Evolutionary conservation across 2,797 vertebrate species (phyloP).

Genomic region (Pantherophis alleghaniensis): DNA sequence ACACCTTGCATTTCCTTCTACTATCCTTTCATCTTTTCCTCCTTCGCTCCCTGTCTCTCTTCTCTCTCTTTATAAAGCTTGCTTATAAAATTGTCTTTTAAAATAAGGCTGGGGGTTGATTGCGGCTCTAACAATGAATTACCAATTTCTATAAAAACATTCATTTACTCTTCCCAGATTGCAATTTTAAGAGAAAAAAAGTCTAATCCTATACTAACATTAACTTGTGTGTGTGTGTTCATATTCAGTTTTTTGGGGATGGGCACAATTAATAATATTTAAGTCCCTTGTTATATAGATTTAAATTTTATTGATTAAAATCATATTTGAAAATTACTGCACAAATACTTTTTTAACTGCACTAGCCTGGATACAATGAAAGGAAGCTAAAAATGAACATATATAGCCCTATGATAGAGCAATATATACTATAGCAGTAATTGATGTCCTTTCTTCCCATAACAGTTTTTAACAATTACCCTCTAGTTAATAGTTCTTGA

Average conservation of each 20-base stretch:
- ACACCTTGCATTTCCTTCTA: background rate
- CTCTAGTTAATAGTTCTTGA: conserved; percentile 15
- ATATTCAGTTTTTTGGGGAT: background rate
- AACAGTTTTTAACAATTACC: conserved; percentile 25
- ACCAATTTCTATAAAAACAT: background rate
- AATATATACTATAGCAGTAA: background rate
- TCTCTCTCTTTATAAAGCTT: background rate
- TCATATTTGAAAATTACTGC: background rate
- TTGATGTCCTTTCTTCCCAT: background rate
- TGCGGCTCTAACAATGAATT: background rate
- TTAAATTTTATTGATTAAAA: conserved; percentile 22
- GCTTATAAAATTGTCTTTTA: background rate
- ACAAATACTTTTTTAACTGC: background rate
- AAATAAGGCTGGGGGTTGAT: background rate
- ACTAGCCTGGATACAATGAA: background rate
- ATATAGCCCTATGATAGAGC: background rate
- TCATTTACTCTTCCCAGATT: background rate
- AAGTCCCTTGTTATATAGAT: conserved; percentile 7
- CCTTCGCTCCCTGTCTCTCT: background rate
- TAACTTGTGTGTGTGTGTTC: too few relatives aligned
- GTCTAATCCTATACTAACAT: background rate
- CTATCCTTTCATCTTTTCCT: background rate
- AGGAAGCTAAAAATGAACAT: background rate
- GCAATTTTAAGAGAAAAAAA: background rate
- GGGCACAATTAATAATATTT: conserved; percentile 34